phyloP scores from a whole-genome alignment of 2,113 vertebrate genomes.

The Gallinago media region DNA sequence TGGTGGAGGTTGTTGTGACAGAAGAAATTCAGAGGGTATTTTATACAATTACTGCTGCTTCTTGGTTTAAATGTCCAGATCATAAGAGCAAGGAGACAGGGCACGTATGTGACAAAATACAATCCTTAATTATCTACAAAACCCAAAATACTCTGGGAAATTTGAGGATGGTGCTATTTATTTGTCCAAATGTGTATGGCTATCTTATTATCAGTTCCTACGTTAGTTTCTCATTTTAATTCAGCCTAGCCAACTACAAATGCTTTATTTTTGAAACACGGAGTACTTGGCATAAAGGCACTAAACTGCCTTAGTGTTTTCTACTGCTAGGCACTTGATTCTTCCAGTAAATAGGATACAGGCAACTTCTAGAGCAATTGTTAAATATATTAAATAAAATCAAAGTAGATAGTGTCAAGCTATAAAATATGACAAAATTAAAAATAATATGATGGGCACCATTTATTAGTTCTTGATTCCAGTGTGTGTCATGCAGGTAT shows the following conservation, averaged over 20 bases:
- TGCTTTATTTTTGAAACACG: not conserved
- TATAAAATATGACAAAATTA: not conserved
- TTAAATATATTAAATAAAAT: not conserved
- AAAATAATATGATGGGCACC: not conserved
- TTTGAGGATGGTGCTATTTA: not conserved
- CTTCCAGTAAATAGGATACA: not conserved
- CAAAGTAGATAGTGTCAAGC: not conserved
- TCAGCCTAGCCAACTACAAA: not conserved
- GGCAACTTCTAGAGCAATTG: not conserved
- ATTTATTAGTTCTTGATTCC: not conserved
- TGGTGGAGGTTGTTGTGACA: not conserved
- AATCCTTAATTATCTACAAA: not conserved
- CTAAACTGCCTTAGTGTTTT: not conserved
- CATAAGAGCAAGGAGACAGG: not conserved
- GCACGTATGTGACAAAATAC: not conserved
- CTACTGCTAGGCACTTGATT: not conserved
- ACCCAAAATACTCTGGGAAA: not conserved
- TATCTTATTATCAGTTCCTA: not conserved
- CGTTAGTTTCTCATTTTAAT: not conserved
- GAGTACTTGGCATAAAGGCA: not conserved
- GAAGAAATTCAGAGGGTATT: not conserved
- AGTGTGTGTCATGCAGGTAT: not conserved
- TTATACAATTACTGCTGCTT: not conserved
- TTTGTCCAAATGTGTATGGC: not conserved
- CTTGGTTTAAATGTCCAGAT: not conserved